Conservation (phyloP, 2,113 vertebrate species). For the Prietella phreatophila region DNA sequence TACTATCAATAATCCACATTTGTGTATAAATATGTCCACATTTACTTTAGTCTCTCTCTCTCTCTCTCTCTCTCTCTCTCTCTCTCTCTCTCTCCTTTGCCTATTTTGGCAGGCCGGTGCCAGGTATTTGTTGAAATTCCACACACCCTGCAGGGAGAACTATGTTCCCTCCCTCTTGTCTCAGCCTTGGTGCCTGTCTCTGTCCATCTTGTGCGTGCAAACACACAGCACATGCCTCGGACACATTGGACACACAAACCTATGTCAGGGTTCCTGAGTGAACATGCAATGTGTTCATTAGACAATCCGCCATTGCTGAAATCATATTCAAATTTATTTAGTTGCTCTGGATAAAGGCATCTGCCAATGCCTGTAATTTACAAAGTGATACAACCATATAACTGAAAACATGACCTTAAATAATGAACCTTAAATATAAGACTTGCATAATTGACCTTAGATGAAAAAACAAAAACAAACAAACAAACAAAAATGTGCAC, state of each 20-base stretch:
- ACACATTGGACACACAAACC: constrained; percentile 50
- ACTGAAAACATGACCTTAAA: background rate
- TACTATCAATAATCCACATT: too few species aligned
- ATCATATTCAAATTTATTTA: background rate
- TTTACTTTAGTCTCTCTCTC: constrained; percentile 9
- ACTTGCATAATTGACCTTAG: too few species aligned
- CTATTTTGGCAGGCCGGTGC: constrained; percentile 75
- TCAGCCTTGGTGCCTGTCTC: constrained; percentile 65
- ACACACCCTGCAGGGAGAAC: constrained; percentile 80
- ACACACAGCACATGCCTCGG: constrained; percentile 65
- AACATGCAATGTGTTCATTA: background rate
- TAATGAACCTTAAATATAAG: background rate
- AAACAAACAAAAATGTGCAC: background rate
- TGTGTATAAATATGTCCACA: too few species aligned
- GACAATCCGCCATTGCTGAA: background rate
- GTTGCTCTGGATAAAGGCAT: too few species aligned
- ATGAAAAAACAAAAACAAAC: background rate
- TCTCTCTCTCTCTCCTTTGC: constrained; percentile 22
- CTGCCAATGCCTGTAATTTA: too few species aligned
- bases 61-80: constrained; percentile 34
- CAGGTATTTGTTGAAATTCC: constrained; percentile 85
- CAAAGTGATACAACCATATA: background rate
- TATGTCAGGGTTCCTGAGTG: constrained; percentile 15
- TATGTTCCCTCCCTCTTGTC: constrained; percentile 67
- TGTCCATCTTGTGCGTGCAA: constrained; percentile 61